phyloP scores from a whole-genome alignment of 2,888 invertebrate genomes.

The Pandemis cinnamomeana region DNA sequence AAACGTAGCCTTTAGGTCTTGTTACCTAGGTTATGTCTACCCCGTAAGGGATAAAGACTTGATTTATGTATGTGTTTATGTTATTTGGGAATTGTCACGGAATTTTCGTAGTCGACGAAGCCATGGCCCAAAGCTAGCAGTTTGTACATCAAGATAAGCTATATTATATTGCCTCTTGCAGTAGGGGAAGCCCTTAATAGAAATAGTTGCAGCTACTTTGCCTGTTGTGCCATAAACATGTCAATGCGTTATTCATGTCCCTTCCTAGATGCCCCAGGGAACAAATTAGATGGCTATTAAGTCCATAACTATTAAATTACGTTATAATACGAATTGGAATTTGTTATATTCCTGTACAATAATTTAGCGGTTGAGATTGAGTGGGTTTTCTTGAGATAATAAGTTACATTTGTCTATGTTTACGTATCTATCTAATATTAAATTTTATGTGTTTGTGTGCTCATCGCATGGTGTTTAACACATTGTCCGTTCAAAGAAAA shows the following conservation, averaged over 20 bases:
- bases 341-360: slow-evolving; percentile 28
- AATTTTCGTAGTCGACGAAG: too few relatives aligned
- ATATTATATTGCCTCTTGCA: neutral
- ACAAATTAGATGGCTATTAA: slow-evolving; percentile 40
- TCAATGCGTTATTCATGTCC: slow-evolving; percentile 31
- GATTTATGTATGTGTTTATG: too few relatives aligned
- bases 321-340: slow-evolving; percentile 32
- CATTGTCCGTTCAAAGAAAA: too few relatives aligned
- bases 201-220: slow-evolving; percentile 27
- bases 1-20: too few relatives aligned
- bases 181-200: slow-evolving; percentile 7
- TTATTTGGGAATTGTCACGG: too few relatives aligned
- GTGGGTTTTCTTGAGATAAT: neutral
- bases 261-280: slow-evolving; percentile 32
- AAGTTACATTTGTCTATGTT: neutral
- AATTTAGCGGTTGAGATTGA: slow-evolving; percentile 20
- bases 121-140: too few relatives aligned
- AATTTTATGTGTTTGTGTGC: too few relatives aligned
- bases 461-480: too few relatives aligned
- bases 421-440: too few relatives aligned
- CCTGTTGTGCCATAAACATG: slow-evolving; percentile 33
- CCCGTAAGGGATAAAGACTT: too few relatives aligned
- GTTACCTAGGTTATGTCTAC: too few relatives aligned
- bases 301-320: slow-evolving; percentile 38
- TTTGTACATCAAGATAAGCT: neutral